These are phyloP conservation scores for Idris sp. DNA, from an alignment of 1,140 invertebrate species.

Conservation along the genomic window DNA sequence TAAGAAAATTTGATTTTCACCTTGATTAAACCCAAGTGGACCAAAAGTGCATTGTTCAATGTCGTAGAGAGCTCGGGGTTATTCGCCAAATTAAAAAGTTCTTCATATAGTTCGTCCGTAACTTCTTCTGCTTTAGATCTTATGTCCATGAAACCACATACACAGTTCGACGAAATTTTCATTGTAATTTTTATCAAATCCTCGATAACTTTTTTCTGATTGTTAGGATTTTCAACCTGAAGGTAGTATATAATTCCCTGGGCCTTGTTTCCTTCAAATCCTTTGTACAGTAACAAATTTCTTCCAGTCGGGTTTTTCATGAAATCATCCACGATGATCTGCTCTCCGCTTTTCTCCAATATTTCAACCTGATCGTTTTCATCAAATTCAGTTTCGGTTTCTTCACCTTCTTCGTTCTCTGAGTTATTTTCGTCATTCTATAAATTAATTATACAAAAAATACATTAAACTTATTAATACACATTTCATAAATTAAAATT, in stretches of 20 bases:
- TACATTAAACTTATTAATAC: too few relatives aligned
- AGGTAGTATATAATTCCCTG: slow-evolving; percentile 41
- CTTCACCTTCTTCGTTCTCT: slow-evolving; percentile 39
- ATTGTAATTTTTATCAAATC: slow-evolving; percentile 78
- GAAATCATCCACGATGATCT: slow-evolving; percentile 78
- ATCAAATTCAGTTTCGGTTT: slow-evolving; percentile 42
- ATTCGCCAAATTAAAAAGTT: slow-evolving; percentile 80
- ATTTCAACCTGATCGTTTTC: slow-evolving; percentile 25
- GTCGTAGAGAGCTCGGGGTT: slow-evolving; percentile 77
- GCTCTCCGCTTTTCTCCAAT: slow-evolving; percentile 31
- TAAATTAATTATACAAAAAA: too few relatives aligned
- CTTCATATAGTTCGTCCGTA: slow-evolving; percentile 80
- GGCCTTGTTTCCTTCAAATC: slow-evolving; percentile 78
- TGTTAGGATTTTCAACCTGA: slow-evolving; percentile 11
- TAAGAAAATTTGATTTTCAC: too few relatives aligned
- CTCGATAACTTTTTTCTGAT: slow-evolving; percentile 58
- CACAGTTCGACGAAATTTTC: slow-evolving; percentile 81
- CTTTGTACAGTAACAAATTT: slow-evolving; percentile 80
- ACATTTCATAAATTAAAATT: not conserved
- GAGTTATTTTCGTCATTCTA: too few relatives aligned
- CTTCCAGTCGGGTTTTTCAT: slow-evolving; percentile 79
- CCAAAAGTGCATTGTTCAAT: slow-evolving; percentile 83
- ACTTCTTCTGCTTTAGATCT: slow-evolving; percentile 78
- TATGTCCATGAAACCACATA: slow-evolving; percentile 78
- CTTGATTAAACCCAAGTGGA: slow-evolving; percentile 85